Evolutionary conservation across 2,797 vertebrate genomes (phyloP).

Genomic region (Melanotaenia nigrans): DNA sequence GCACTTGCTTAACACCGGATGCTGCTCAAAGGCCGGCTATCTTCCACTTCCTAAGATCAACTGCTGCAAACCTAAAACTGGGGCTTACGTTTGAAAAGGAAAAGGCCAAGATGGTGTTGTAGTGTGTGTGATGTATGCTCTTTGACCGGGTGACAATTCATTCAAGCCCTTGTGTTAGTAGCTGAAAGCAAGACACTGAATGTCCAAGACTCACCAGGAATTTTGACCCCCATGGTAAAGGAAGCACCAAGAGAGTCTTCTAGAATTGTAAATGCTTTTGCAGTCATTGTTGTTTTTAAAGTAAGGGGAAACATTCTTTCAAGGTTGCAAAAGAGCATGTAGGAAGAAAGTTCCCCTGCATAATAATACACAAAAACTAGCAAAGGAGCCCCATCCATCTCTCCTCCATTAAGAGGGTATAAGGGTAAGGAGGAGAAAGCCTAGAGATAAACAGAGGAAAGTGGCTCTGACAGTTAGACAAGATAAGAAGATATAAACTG

Average conservation of each 20-base stretch:
- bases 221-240: conserved; percentile 31
- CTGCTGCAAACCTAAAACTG: conserved; percentile 41
- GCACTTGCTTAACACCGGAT: conserved; percentile 52
- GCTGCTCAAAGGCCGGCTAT: conserved; percentile 57
- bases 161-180: conserved; percentile 54
- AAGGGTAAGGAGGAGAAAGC: conserved; percentile 44
- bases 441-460: conserved; percentile 32
- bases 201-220: conserved; percentile 11
- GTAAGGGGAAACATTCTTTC: conserved; percentile 8
- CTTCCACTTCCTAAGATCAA: conserved; percentile 64
- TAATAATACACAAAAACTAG: not conserved
- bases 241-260: not conserved
- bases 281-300: conserved; percentile 34
- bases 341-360: not conserved
- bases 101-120: conserved; percentile 58
- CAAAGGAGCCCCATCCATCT: not conserved
- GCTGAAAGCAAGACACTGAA: conserved; percentile 32
- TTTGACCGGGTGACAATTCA: conserved; percentile 39
- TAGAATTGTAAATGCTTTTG: conserved; percentile 18
- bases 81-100: conserved; percentile 50
- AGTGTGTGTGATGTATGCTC: conserved; percentile 15
- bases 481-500: conserved; percentile 29
- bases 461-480: conserved; percentile 38
- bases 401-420: conserved; percentile 6
- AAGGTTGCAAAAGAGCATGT: not conserved